Evolutionary conservation across 2,888 invertebrate genomes (phyloP), one percentile per base, ranked within the genome.

Genomic region (Laspeyria flexula): DNA sequence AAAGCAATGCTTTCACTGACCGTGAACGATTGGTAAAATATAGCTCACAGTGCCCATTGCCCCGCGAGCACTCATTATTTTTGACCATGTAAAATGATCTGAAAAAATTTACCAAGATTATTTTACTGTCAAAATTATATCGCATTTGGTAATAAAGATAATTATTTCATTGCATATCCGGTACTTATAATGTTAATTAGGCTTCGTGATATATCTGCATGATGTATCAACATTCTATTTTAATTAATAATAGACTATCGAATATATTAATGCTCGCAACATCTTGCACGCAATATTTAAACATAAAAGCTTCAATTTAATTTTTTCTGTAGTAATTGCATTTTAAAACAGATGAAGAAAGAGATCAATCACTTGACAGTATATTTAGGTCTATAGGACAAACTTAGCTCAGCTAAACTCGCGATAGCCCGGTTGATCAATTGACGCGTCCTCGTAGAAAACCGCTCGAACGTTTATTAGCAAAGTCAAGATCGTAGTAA

Each of bases 361-460:
- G 66, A 73, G 65, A 75, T 64, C 72, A 73, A 79, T 71, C 47
- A 46, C 30, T 44, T 18, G 43, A 55, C 48, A 12, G n/a, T 39
- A 45, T 58, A 62, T 60, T 51, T 59, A 62, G 60, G 65, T 61
- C 61, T 55, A 54, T 42, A 42, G 54, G 55, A 48, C 53, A 18
- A 49, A 48, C 53, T 46, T 50, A 60, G 53, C 60, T 56, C 61
- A 60, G 67, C 66, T 29, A 65, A 54, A 67, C 61, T 59, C 44
- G 61, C 61, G 54, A 55, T 55, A 61, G 56, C 58, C 57, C 54
- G 60, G 45, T 53, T 77, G 68, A 74, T 73, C 66, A 72, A 77
- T 73, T 75, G 75, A 75, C 74, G 75, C 64, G 71, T 65, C n/a
- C n/a, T n/a, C 69, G 55, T 67, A 69, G 58, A 60, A 67, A 69